Evolutionary conservation across 2,113 vertebrate genomes (phyloP), one percentile per base, ranked within the genome.

Genomic region (Cryptoleucopteryx plumbea): DNA sequence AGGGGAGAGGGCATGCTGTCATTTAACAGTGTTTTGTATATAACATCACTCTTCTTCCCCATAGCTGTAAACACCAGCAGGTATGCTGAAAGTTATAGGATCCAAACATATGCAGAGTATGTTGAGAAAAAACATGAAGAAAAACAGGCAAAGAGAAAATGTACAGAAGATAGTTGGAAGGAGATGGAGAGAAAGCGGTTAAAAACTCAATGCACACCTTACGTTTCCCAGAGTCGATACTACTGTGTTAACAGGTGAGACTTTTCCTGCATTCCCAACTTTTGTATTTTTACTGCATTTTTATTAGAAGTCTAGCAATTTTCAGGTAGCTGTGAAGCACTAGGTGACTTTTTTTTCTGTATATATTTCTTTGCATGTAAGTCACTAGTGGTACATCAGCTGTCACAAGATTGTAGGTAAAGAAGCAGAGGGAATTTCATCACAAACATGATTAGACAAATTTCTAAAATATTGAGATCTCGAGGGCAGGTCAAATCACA

Each of bases 41-140:
- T 90, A 65, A 95, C 43, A 45, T 86, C 29, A 13, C 68, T 79
- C 40, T 91, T 86, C 75, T 97, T 92, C 67, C 66, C 84, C 23
- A 6, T 81, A 99, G 99, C 99, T 59, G 98, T 99, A 92, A 99
- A 99, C 98, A 99, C 99, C 96, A 99, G 99, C 97, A 99, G 98
- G 93, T 99, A 99, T 6, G 99, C 99, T 42, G 99, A 99, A 98
- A 99, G 99, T 86, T 99, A 99, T 87, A 98, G 98, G 93, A 99
- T 99, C 98, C 99, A 99, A 98, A 99, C 99, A 4, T 99, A 99
- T 13, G 99, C 99, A 7, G 99, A 99, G 36, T 99, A 99, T 92
- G 85, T 99, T 91, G 98, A 99, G 85, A 98, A 97, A 66, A 99
- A 98, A 77, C 98, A 98, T 11, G 98, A 99, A 87, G 98, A 98